Evolutionary conservation across 2,113 vertebrate genomes (phyloP).

Genomic region (Laterallus jamaicensis): DNA sequence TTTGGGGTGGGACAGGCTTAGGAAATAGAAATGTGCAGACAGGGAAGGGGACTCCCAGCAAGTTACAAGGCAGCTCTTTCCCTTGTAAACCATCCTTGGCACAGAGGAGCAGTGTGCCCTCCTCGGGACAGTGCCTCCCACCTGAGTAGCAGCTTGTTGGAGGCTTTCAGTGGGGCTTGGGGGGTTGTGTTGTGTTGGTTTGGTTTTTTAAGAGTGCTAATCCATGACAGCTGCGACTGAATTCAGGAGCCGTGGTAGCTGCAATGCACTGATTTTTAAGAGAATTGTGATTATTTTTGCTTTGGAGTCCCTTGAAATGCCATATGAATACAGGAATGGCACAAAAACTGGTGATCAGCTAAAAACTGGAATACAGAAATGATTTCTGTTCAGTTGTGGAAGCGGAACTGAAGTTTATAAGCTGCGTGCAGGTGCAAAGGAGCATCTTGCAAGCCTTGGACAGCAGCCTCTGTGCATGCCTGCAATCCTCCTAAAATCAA

Average conservation of each 20-base stretch:
- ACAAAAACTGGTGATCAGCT: neutral
- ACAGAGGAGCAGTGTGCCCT: neutral
- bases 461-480: neutral
- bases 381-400: neutral
- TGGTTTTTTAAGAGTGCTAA: neutral
- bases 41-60: neutral
- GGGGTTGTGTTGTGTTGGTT: neutral
- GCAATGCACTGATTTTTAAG: neutral
- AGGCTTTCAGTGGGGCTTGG: neutral
- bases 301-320: neutral
- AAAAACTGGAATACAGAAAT: neutral
- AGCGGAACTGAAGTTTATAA: neutral
- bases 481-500: neutral
- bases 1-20: neutral
- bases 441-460: neutral
- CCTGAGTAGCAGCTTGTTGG: neutral
- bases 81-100: neutral
- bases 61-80: neutral
- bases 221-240: neutral
- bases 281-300: neutral
- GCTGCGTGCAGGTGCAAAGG: neutral
- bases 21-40: neutral
- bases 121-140: fast-evolving
- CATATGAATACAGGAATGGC: neutral
- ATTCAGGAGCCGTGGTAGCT: neutral